Evolutionary conservation across 2,113 vertebrate species (phyloP).

Genomic region (Antechinus stuartii): DNA sequence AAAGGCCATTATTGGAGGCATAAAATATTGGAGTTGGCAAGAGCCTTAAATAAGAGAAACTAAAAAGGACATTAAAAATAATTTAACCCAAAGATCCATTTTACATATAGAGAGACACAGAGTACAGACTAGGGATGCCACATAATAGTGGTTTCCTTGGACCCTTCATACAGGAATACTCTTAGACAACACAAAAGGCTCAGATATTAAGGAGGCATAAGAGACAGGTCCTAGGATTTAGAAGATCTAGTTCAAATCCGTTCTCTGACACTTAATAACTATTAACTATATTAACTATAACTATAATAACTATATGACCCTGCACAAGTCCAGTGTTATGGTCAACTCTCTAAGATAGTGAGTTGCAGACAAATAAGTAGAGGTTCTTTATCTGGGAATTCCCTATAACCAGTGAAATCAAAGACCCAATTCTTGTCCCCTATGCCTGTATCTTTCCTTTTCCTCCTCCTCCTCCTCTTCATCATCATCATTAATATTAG

Average conservation of each 20-base stretch:
- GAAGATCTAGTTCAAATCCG: neutral
- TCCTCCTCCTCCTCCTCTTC: neutral
- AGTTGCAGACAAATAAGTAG: neutral
- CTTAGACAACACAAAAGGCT: neutral
- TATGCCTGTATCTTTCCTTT: neutral
- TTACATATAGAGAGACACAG: neutral
- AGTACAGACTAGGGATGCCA: neutral
- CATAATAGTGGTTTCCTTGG: neutral
- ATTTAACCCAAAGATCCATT: neutral
- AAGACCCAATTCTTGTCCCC: neutral
- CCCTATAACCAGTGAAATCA: neutral
- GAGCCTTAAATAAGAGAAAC: neutral
- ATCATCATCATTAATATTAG: neutral
- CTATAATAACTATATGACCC: neutral
- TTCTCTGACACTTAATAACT: neutral
- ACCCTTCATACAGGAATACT: neutral
- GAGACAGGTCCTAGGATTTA: neutral
- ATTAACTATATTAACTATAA: too few relatives aligned
- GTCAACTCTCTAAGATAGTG: neutral
- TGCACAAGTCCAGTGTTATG: neutral
- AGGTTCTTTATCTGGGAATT: neutral
- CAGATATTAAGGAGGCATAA: too few relatives aligned
- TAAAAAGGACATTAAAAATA: neutral
- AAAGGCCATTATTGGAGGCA: neutral
- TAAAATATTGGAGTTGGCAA: neutral